Base-by-base conservation (phyloP, 2,888 invertebrate genomes). In the Nezara viridula region DNA sequence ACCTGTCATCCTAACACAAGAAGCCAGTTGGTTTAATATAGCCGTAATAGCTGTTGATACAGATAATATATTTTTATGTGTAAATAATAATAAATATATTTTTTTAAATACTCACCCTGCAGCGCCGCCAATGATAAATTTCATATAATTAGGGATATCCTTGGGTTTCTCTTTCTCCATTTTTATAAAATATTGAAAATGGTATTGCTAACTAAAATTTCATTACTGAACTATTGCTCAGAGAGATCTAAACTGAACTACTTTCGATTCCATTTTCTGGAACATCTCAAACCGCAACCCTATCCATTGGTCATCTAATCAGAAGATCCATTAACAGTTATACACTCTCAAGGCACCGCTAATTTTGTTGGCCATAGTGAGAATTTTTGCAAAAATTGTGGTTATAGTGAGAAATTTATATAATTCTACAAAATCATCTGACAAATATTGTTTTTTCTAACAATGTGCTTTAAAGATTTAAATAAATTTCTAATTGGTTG, bases 1-100 rank as follows among this genome's bases (percentile, higher is more conserved):
- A 21, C 99, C 99, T 44, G 95, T 96, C 98, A 99, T 99, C 90
- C 98, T 98, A 93, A 16, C 93, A 93, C 90, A 90, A 88, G 87
- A 89, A 77, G 32, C 12, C 27, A n/a, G n/a, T n/a, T n/a, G n/a
- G n/a, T n/a, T n/a, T 32, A 60, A 14, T 19, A n/a, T n/a, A n/a
- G n/a, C n/a, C n/a, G n/a, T 14, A 5, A 73, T 73, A 47, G 73
- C 47, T 27, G 5, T n/a, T n/a, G n/a, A n/a, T n/a, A n/a, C n/a
- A n/a, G n/a, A n/a, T 21, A 44, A 3, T 27, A 4, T 60, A 60
- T 12, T 2, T 27, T 1, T 21, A 32, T 14, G 19, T 86, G 24
- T 4, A 32, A 44, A 44, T 44, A 44, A 44, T 7, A 44, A 10
- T 44, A 10, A 32, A 7, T 86, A 16, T 47, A 55, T 52, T 37